Base-by-base conservation (phyloP, 2,113 vertebrate species). In the Elephantulus edwardii region DNA sequence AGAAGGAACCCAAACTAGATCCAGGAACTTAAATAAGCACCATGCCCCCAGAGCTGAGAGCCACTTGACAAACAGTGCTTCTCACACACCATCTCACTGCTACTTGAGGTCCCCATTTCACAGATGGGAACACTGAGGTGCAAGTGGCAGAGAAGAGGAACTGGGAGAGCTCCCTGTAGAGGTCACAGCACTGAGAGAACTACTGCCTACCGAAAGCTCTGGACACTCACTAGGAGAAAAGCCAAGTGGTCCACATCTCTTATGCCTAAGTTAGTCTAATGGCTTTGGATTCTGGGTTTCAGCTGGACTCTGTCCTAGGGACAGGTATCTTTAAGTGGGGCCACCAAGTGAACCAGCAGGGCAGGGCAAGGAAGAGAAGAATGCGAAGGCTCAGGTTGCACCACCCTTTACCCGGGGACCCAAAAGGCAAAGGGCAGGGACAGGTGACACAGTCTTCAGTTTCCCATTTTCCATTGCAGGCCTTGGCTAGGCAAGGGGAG, bases 381-480 rank as follows among this genome's bases (percentile, higher is more conserved):
- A 89, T 52, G 76, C 48, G 22, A 30, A 77, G 52, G 91, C 81
- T 95, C 93, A n/a, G 42, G 91, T 89, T 91, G 64, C 85, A 89
- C 16, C 85, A 89, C 16, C 42, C 54, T 81, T 76, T 48, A 40
- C 83, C 76, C 7, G 14, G 28, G n/a, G 84, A 56, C 60, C 48
- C 0, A 1, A n/a, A 79, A 95, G 62, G 90, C 93, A 83, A 91
- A 91, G 78, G 84, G 81, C 92, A 76, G 38, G 56, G 54, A 71
- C 38, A 7, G 60, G 38, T 7, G 77, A 70, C 2, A n/a, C 20
- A 66, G 83, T 86, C 48, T 92, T 91, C 80, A 20, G 13, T 91
- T 91, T 94, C 91, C 77, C 71, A 88, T 78, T 94, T 94, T 95
- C 90, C 88, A 91, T 56, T 70, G n/a, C 50, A 44, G 40, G n/a